A percentile compares a stretch with the other conserved stretches of the same genome.
Evolutionary conservation across 2,888 invertebrate genomes (phyloP).

Genomic region (Muscina levida): DNA sequence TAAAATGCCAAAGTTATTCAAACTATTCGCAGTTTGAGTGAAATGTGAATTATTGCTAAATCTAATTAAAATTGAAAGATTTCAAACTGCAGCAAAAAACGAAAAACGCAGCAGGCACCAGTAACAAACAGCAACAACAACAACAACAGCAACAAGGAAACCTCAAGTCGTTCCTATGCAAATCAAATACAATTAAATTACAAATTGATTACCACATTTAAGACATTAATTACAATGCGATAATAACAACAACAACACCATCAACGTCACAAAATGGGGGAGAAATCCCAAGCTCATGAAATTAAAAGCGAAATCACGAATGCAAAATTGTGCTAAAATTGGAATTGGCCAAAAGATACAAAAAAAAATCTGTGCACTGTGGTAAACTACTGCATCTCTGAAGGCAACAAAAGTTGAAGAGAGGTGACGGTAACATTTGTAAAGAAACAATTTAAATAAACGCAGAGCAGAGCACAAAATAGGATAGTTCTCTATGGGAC

Average conservation of each 20-base stretch:
- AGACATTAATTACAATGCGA: conserved; percentile 74
- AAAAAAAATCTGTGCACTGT: too few relatives aligned
- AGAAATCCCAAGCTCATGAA: conserved; percentile 3
- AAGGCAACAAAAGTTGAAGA: too few relatives aligned
- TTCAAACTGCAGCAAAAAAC: too few relatives aligned
- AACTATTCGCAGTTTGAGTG: conserved; percentile 42
- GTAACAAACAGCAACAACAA: conserved; percentile 12
- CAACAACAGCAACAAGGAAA: conserved; percentile 13
- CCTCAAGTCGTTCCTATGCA: conserved; percentile 69
- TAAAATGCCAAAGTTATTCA: conserved; percentile 53
- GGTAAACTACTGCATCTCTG: too few relatives aligned
- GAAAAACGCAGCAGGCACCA: conserved; percentile 10
- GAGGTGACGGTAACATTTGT: too few relatives aligned
- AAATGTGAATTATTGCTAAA: conserved; percentile 51
- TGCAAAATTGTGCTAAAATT: not conserved
- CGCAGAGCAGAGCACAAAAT: too few relatives aligned
- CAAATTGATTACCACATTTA: conserved; percentile 76
- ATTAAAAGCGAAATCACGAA: not conserved
- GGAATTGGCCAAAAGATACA: not conserved
- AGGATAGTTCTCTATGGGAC: too few relatives aligned
- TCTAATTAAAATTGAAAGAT: conserved; percentile 47
- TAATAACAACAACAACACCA: conserved; percentile 24
- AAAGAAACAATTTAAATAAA: too few relatives aligned
- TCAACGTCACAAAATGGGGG: conserved; percentile 16
- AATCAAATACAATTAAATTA: conserved; percentile 76